These are phyloP conservation scores for Lysiphlebus fabarum DNA, from an alignment of 1,140 invertebrate genomes.

Conservation along the genomic window DNA sequence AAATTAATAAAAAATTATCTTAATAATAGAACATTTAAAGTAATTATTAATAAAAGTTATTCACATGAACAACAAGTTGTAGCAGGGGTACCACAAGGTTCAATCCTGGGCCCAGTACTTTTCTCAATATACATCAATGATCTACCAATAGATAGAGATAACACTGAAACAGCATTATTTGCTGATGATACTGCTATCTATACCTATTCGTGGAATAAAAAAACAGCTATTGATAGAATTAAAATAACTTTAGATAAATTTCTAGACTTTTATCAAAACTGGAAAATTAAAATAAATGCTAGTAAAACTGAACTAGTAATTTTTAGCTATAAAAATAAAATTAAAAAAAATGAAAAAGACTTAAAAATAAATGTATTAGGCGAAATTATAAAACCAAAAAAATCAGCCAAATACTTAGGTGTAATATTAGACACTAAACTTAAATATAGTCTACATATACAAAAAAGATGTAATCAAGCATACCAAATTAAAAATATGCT, in stretches of 20 bases:
- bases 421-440: constrained; percentile 22
- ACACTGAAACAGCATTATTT: constrained; percentile 23
- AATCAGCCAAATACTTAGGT: constrained; percentile 23
- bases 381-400: constrained; percentile 14
- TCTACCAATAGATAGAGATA: constrained; percentile 10
- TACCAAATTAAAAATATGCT: constrained; percentile 12
- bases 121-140: constrained; percentile 26
- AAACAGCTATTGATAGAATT: constrained; percentile 10
- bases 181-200: constrained; percentile 27
- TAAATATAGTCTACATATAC: constrained; percentile 17
- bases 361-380: not conserved
- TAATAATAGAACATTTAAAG: constrained; percentile 27
- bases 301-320: constrained; percentile 27
- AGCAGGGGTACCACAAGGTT: constrained; percentile 37
- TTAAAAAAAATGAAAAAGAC: constrained; percentile 11
- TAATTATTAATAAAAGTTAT: constrained; percentile 11
- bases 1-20: constrained; percentile 29
- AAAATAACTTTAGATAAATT: constrained; percentile 22
- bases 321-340: constrained; percentile 19
- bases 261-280: constrained; percentile 20
- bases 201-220: constrained; percentile 14
- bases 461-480: constrained; percentile 16
- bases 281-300: constrained; percentile 33
- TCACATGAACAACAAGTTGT: constrained; percentile 23
- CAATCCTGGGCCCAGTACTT: constrained; percentile 21